Base-by-base conservation (phyloP, 2,888 invertebrate species). In the Cheilosia grossa region DNA sequence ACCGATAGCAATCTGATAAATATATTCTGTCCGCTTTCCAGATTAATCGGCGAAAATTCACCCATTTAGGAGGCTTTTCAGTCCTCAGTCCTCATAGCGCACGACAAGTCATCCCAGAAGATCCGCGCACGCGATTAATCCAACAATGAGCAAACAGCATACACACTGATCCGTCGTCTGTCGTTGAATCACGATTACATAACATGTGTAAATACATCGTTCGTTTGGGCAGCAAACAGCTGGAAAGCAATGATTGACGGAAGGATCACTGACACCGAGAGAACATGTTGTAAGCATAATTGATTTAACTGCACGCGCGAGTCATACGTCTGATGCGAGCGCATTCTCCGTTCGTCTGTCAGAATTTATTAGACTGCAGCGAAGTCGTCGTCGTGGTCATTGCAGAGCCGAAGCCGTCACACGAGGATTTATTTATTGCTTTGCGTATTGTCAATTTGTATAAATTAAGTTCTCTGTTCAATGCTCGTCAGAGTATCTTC, bases 251-350 rank as follows among this genome's bases (percentile, higher is more conserved):
- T 83, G 83, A 83, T 83, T 83, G 83, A 83, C 83, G 51, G 69
- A 59, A 83, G 74, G 83, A 83, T 79, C 83, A 70, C 83, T 79
- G 79, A 83, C 83, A 83, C 58, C 70, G 67, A 59, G 51, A 53
- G 70, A 74, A 49, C 64, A 83, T 79, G 79, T 64, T 83, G 82
- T 73, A 78, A 74, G 64, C 79, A 58, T 83, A 83, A 83, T 83
- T 83, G 83, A 83, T 83, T 83, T 79, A 79, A 79, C 69, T 79
- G 74, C 83, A 75, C 69, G 70, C 74, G 70, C 53, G 53, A 64
- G 64, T 42, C 21, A 27, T 44, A 17, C 44, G 59, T 53, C 59
- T 59, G 37, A 67, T 42, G 42, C 63, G 27, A 37, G 9, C 24
- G 59, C 19, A 59, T 24, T 21, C 27, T 56, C 53, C 27, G 33